Base-by-base conservation (phyloP, 2,797 vertebrate genomes). In the Fringilla coelebs region DNA sequence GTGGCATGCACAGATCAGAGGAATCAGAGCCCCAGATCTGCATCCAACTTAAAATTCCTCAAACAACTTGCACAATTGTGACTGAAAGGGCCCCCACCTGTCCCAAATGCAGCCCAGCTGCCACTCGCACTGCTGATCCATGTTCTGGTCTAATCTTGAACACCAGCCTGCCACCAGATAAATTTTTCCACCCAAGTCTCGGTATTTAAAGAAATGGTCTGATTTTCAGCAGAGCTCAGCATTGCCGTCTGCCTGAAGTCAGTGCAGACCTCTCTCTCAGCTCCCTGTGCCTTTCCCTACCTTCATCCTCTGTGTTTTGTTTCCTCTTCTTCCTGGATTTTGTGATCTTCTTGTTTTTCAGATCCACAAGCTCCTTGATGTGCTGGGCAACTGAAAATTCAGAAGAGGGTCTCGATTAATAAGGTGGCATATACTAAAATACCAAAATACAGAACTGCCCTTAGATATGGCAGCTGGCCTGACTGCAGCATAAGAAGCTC, bases 261-360 rank as follows among this genome's bases (percentile, higher is more conserved):
- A 61, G 25, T 13, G 54, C 32, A 38, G 29, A n/a, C 17, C 29
- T 67, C 62, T 51, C 48, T 76, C 71, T 55, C 4, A 9, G 40
- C 40, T 70, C 67, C 48, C 32, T 34, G 32, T 48, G 51, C 57
- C 66, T 83, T 28, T 40, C 26, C 49, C 85, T 97, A 98, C 98
- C 98, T 97, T 98, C 98, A 41, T 99, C 98, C 2, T 99, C 99
- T 0, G 97, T 97, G 93, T 98, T 99, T 95, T 99, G 99, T 95
- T 99, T 99, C 92, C 99, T 98, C 97, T 99, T 99, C 96, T 99
- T 99, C 91, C 98, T 98, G 89, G 98, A 99, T 97, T 99, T 99
- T 79, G 99, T 98, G 89, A 98, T 98, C 96, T 99, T 99, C 97
- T 99, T 99, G 85, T 97, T 97, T 97, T 99, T 99, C 71, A 98